phyloP scores from a whole-genome alignment of 2,888 invertebrate genomes.

The Lucinisca nassula region DNA sequence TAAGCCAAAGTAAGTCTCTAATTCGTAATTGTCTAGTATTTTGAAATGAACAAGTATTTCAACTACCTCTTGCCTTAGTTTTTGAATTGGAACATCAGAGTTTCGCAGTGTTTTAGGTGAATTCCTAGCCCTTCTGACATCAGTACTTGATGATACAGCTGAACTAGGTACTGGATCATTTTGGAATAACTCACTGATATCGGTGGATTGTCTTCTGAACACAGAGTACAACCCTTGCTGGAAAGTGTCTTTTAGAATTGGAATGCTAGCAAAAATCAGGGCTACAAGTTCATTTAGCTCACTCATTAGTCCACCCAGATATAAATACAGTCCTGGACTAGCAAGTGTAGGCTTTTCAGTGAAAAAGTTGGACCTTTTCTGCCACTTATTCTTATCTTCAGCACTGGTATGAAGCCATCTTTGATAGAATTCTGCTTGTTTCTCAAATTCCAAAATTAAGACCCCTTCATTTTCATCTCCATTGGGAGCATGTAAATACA shows the following conservation, averaged over 20 bases:
- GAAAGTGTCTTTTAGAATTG: constrained; percentile 45
- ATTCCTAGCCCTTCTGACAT: neutral
- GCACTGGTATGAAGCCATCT: constrained; percentile 69
- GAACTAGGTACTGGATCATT: neutral
- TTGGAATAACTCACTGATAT: neutral
- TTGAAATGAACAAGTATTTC: constrained; percentile 39
- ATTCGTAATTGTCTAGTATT: constrained; percentile 25
- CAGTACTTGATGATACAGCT: neutral
- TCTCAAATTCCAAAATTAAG: constrained; percentile 38
- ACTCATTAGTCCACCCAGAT: constrained; percentile 57
- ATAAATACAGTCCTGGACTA: constrained; percentile 10
- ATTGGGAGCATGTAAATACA: constrained; percentile 48
- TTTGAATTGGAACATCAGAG: constrained; percentile 37
- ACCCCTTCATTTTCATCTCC: constrained; percentile 47
- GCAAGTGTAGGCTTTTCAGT: neutral
- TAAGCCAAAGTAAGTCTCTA: constrained; percentile 16
- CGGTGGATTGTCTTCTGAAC: neutral
- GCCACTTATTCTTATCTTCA: constrained; percentile 67
- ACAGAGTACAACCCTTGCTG: constrained; percentile 23
- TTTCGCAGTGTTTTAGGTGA: constrained; percentile 25
- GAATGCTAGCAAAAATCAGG: constrained; percentile 52
- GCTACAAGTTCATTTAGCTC: constrained; percentile 69
- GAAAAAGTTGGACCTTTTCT: constrained; percentile 47
- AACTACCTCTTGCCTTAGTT: constrained; percentile 46
- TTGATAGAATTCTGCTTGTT: constrained; percentile 50